A percentile compares a stretch with the other conserved stretches of the same genome.
Evolutionary conservation across 2,888 invertebrate genomes (phyloP).

Genomic region (Diarsia mendica): DNA sequence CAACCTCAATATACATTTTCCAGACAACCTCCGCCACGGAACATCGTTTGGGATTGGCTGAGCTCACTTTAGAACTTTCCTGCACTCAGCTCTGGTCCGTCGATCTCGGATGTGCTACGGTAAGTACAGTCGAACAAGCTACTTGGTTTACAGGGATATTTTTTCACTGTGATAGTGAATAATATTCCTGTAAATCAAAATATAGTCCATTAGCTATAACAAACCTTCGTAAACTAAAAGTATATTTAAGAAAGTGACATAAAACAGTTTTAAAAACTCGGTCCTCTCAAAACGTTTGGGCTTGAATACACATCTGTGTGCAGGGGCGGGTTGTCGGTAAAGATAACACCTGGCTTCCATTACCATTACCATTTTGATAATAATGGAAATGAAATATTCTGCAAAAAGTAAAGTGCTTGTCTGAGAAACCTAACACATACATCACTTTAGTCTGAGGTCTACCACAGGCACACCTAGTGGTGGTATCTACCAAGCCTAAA

Average conservation of each 20-base stretch:
- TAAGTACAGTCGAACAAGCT: slow-evolving; percentile 8
- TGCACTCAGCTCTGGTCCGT: slow-evolving; percentile 75
- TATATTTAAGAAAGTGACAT: neutral
- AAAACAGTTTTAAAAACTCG: too few species aligned
- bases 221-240: neutral
- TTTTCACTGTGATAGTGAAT: too few species aligned
- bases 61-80: slow-evolving; percentile 78
- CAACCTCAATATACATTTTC: slow-evolving; percentile 45
- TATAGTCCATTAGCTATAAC: neutral
- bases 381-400: too few species aligned
- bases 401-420: too few species aligned
- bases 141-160: too few species aligned
- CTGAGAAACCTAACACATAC: neutral
- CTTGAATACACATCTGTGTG: too few species aligned
- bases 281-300: too few species aligned
- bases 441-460: neutral
- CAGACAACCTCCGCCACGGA: slow-evolving; percentile 65
- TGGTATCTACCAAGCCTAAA: neutral
- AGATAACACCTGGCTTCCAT: too few species aligned
- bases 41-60: slow-evolving; percentile 81
- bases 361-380: too few species aligned
- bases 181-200: too few species aligned
- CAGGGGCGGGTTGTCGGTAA: too few species aligned
- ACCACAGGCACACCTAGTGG: neutral
- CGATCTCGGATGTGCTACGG: slow-evolving; percentile 52